phyloP scores from a whole-genome alignment of 1,140 invertebrate genomes.

The Psilanteris sp. region DNA sequence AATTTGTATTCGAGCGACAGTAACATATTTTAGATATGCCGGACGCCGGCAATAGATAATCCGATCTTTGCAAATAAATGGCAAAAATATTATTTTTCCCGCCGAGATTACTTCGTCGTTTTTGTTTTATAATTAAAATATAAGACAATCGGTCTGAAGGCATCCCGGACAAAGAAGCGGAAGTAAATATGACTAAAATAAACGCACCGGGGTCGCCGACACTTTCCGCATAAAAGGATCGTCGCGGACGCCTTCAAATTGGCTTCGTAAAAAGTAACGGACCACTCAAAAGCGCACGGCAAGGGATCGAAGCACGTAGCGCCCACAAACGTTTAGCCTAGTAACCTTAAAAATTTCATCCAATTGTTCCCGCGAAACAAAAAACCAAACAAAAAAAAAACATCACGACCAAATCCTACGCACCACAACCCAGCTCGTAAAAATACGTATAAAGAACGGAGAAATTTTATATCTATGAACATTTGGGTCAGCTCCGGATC shows the following conservation, averaged over 20 bases:
- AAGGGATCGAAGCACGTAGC: conserved; percentile 57
- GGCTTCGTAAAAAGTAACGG: conserved; percentile 71
- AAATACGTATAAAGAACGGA: conserved; percentile 28
- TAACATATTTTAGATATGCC: conserved; percentile 48
- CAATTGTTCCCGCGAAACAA: conserved; percentile 35
- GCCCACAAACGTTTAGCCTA: conserved; percentile 68
- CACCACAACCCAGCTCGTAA: conserved; percentile 41
- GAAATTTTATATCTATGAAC: conserved; percentile 24
- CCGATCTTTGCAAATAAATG: too few species aligned
- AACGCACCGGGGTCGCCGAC: conserved; percentile 71
- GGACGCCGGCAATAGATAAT: too few species aligned
- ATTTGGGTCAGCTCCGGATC: conserved; percentile 23
- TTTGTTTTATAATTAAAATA: too few species aligned
- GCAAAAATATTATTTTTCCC: too few species aligned
- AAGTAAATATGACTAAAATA: conserved; percentile 66
- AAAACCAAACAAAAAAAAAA: conserved; percentile 9
- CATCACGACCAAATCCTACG: conserved; percentile 23
- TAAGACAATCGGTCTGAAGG: too few species aligned
- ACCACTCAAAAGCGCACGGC: conserved; percentile 62
- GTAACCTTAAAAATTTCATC: conserved; percentile 66
- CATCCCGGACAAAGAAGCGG: conserved; percentile 62
- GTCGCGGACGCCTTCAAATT: conserved; percentile 60
- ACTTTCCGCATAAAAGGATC: conserved; percentile 67
- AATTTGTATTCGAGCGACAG: conserved; percentile 36
- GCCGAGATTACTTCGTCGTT: too few species aligned